Percentiles rank a stretch among this genome's conserved stretches.
Evolutionary conservation across 2,113 vertebrate species (phyloP).

Genomic region (Rhineura floridana): DNA sequence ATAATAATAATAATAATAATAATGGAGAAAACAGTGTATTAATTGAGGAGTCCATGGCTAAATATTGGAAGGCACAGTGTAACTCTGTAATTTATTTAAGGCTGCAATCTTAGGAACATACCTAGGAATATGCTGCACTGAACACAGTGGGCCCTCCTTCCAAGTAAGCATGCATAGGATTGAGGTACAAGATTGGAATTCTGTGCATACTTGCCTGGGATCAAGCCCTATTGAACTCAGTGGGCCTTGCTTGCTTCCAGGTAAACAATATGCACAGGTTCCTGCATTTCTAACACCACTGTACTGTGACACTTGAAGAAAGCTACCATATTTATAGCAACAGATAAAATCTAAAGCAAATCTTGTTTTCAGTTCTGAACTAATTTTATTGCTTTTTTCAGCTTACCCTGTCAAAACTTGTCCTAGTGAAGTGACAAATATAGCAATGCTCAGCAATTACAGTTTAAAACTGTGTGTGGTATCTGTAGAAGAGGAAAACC

Average conservation of each 20-base stretch:
- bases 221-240: too few relatives aligned
- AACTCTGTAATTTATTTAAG: background rate
- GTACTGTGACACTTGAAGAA: background rate
- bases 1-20: background rate
- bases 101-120: background rate
- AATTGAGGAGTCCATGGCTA: background rate
- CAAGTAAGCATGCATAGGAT: too few relatives aligned
- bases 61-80: background rate
- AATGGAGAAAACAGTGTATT: background rate
- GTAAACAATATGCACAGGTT: background rate
- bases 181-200: too few relatives aligned
- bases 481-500: background rate
- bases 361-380: slow-evolving; percentile 19
- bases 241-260: background rate
- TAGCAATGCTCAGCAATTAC: slow-evolving; percentile 3
- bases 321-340: background rate
- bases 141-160: too few relatives aligned
- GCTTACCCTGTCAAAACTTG: slow-evolving; percentile 25
- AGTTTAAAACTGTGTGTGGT: background rate
- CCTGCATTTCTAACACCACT: background rate
- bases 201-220: too few relatives aligned
- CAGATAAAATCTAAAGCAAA: background rate
- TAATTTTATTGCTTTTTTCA: slow-evolving; percentile 17
- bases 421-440: slow-evolving; percentile 14
- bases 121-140: too few relatives aligned